Base-by-base conservation (phyloP, 2,113 vertebrate genomes). In the Mirounga angustirostris region DNA sequence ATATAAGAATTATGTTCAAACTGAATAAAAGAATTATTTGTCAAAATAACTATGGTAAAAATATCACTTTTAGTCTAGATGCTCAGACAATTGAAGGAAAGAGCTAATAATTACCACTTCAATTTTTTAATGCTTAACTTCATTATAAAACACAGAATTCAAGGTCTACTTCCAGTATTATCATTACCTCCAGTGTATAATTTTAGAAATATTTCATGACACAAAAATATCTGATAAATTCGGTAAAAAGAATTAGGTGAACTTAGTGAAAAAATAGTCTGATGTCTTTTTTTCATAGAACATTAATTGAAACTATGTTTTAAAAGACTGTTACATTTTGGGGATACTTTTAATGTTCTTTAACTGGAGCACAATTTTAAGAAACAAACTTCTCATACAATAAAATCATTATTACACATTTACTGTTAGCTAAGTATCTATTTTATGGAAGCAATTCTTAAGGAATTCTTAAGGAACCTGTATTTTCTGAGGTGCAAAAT, bases 31-130 rank as follows among this genome's bases (percentile, higher is more conserved):
- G 30, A 94, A 59, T 80, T 43, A 19, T 33, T 52, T 96, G 26
- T 73, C 56, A 89, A 97, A 97, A 95, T 69, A 59, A 59, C 30
- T 59, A 14, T 78, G 50, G 22, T 71, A 78, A 94, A 96, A 84
- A 85, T 94, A 80, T 21, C 28, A 65, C 7, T 84, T 76, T 84
- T 80, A 84, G 36, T 33, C 43, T 69, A 95, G 10, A 89, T 95
- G 43, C 40, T 96, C n/a, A 79, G 54, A 61, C 22, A 93, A 85
- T 19, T 79, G 33, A 84, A 54, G 7, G 40, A 76, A 95, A 91
- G 7, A 83, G 12, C 13, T 95, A 93, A 71, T 54, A 61, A 83
- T 59, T 83, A 71, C 5, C 11, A 74, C 59, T 97, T 97, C 9
- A 52, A 81, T 65, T 92, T 63, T 93, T n/a, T 83, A 82, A 79